These are phyloP conservation scores for Temnothorax unifasciatus DNA, from an alignment of 2,888 invertebrate genomes.

Conservation along the genomic window DNA sequence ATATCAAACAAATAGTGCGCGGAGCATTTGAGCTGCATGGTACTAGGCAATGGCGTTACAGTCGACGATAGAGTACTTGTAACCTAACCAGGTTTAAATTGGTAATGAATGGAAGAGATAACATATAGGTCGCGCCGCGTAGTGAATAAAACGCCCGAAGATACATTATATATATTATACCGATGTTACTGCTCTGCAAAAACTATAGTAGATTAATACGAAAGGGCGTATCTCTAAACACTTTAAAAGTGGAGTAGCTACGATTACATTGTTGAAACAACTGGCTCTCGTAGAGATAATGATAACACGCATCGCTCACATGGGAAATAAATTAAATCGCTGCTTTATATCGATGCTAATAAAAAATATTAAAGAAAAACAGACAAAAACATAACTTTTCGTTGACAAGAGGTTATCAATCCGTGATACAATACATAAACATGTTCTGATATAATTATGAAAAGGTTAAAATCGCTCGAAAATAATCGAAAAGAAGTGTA, in stretches of 20 bases:
- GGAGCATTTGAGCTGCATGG: slow-evolving; percentile 63
- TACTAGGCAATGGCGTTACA: slow-evolving; percentile 55
- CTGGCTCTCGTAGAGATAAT: slow-evolving; percentile 3
- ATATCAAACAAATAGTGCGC: slow-evolving; percentile 59
- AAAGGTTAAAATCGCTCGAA: neutral
- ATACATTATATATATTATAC: slow-evolving; percentile 73
- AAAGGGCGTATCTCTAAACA: neutral
- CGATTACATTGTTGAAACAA: neutral
- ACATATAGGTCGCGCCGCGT: slow-evolving; percentile 76
- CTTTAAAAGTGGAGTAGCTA: neutral
- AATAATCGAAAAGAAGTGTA: neutral
- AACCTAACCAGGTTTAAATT: slow-evolving; percentile 76
- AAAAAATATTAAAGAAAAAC: slow-evolving; percentile 1
- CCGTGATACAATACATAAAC: too few relatives aligned
- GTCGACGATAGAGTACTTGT: slow-evolving; percentile 68
- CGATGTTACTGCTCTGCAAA: slow-evolving; percentile 36
- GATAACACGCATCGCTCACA: neutral
- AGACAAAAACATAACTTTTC: neutral
- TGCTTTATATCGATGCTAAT: neutral
- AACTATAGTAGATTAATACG: slow-evolving; percentile 32
- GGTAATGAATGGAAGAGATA: slow-evolving; percentile 79
- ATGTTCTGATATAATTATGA: neutral
- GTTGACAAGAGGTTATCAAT: neutral
- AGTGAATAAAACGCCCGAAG: slow-evolving; percentile 79
- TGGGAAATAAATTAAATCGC: neutral